These are phyloP conservation scores for Proteles cristata DNA, from an alignment of 2,113 vertebrate genomes.

Conservation along the genomic window DNA sequence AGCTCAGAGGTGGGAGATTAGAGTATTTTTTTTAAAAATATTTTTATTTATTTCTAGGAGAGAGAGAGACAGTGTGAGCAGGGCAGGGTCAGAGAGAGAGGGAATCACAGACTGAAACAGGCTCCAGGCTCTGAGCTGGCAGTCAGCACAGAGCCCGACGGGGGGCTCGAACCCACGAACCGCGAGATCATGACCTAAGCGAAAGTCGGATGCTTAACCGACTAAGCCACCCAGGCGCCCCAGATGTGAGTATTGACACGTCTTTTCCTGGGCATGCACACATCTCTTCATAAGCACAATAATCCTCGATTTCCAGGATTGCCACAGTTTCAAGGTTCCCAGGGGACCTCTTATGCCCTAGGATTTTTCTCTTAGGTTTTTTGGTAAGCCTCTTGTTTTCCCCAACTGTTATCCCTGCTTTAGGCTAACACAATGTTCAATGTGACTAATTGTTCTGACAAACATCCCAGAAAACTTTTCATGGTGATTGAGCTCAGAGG, in stretches of 20 bases:
- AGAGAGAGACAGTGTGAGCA: no score
- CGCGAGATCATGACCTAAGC: no score
- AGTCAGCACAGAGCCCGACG: no score
- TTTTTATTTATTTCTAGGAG: no score
- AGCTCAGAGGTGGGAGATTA: not conserved
- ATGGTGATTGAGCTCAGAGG: not conserved
- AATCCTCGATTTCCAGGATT: not conserved
- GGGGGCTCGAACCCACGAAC: no score
- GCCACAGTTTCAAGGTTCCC: not conserved
- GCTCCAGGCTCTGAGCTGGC: no score
- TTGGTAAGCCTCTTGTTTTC: not conserved
- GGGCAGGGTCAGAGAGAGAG: no score
- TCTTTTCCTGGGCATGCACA: not conserved
- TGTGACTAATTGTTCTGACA: not conserved
- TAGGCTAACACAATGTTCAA: not conserved
- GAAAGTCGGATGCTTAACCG: no score
- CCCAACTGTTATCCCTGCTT: not conserved
- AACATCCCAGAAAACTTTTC: not conserved
- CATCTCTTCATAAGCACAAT: not conserved
- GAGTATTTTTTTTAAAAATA: no score
- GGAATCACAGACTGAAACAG: no score
- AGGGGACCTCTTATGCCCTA: not conserved
- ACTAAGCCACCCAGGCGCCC: no score
- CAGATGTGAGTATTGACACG: not conserved
- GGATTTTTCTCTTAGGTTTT: not conserved